Conservation (phyloP, 2,797 vertebrate species). For the Pagetopsis macropterus region DNA sequence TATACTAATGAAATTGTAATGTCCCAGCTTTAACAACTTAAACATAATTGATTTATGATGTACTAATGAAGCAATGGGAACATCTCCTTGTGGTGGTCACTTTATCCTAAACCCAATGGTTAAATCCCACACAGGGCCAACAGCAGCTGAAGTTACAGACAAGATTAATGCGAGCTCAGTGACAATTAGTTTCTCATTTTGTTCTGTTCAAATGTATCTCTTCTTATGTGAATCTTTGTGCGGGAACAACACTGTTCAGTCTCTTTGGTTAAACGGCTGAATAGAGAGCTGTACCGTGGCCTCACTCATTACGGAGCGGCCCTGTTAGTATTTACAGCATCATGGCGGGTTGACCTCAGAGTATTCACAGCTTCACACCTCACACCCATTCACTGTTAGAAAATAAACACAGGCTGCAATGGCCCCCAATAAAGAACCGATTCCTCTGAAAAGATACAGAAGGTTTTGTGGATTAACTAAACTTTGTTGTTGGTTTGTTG, state of each 20-base stretch:
- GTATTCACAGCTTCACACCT: slow-evolving; percentile 72
- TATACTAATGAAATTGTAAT: not conserved
- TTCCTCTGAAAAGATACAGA: slow-evolving; percentile 70
- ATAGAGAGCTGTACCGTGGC: slow-evolving; percentile 57
- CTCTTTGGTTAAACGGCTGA: slow-evolving; percentile 65
- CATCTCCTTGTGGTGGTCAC: not conserved
- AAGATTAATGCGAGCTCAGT: slow-evolving; percentile 42
- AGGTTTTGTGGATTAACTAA: slow-evolving; percentile 68
- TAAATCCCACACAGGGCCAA: slow-evolving; percentile 8
- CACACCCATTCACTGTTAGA: slow-evolving; percentile 66
- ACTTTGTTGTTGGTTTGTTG: slow-evolving; percentile 71
- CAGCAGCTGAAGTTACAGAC: slow-evolving; percentile 36
- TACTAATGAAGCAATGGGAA: not conserved
- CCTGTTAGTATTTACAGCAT: slow-evolving; percentile 75
- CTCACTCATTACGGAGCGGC: slow-evolving; percentile 69
- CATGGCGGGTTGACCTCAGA: slow-evolving; percentile 65
- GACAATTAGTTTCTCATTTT: slow-evolving; percentile 50
- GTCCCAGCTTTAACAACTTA: slow-evolving; percentile 3
- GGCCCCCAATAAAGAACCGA: slow-evolving; percentile 51
- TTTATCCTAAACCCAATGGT: not conserved
- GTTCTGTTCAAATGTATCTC: slow-evolving; percentile 39
- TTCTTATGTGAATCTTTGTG: slow-evolving; percentile 55
- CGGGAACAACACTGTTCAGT: slow-evolving; percentile 29
- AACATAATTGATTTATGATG: not conserved
- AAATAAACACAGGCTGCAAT: slow-evolving; percentile 66